A percentile compares a stretch with the other conserved stretches of the same genome.
phyloP scores from a whole-genome alignment of 2,888 invertebrate genomes.

The Polyommatus icarus region DNA sequence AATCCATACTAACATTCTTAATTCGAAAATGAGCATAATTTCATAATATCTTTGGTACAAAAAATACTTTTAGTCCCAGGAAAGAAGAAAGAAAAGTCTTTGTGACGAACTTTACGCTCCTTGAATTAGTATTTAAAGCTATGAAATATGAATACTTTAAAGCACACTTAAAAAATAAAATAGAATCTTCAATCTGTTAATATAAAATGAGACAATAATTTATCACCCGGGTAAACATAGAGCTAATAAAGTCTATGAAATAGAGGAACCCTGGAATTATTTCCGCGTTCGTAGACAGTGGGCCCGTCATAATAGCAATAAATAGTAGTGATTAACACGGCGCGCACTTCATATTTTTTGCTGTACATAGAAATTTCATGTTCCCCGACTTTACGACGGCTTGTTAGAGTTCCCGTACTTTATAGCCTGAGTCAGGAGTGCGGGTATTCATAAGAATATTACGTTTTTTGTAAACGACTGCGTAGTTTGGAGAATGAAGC shows the following conservation, averaged over 20 bases:
- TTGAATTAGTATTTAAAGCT: not conserved
- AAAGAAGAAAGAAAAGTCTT: too few species aligned
- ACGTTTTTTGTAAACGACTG: not conserved
- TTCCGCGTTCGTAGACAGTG: constrained; percentile 14
- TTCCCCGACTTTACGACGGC: constrained; percentile 17
- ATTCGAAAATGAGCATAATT: too few species aligned
- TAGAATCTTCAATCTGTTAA: not conserved
- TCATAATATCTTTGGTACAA: too few species aligned
- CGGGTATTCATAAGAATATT: constrained; percentile 13
- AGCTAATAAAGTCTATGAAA: not conserved
- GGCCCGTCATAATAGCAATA: constrained; percentile 22
- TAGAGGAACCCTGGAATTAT: not conserved
- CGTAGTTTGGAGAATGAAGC: not conserved
- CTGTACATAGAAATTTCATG: constrained; percentile 26
- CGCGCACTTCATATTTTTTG: constrained; percentile 27
- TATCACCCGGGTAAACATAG: not conserved
- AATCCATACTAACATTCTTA: too few species aligned
- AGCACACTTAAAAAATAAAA: not conserved
- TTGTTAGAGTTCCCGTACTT: not conserved
- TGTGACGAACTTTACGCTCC: not conserved
- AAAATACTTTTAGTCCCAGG: too few species aligned
- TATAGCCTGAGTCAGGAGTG: not conserved
- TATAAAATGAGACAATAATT: not conserved
- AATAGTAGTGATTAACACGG: constrained; percentile 20
- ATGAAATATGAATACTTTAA: too few species aligned